These are phyloP conservation scores for Phalacrocorax carbo DNA, from an alignment of 2,113 vertebrate genomes.

Conservation along the genomic window DNA sequence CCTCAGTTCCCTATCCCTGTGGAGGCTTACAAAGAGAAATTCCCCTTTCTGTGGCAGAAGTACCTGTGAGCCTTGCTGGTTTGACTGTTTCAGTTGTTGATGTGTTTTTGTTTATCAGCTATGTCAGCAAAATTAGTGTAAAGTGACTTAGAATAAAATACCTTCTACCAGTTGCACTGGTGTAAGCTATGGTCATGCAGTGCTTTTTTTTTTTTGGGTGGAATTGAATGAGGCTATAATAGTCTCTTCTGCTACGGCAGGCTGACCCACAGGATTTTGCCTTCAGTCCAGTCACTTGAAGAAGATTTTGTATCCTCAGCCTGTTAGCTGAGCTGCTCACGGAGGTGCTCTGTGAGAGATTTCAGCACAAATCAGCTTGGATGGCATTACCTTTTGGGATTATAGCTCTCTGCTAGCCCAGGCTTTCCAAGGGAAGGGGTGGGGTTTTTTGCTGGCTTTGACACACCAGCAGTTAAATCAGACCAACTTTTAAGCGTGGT, in stretches of 20 bases:
- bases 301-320: background rate
- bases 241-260: background rate
- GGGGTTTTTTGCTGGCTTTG: background rate
- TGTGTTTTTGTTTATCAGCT: background rate
- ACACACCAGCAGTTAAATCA: background rate
- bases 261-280: background rate
- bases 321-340: background rate
- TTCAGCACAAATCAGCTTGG: background rate
- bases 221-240: background rate
- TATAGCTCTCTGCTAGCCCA: background rate
- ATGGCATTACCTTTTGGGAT: background rate
- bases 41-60: background rate
- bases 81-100: background rate
- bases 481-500: background rate
- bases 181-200: background rate
- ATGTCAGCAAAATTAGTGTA: background rate
- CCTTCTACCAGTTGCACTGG: background rate
- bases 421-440: background rate
- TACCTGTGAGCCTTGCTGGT: rapidly evolving
- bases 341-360: background rate
- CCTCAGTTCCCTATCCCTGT: background rate
- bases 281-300: background rate
- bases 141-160: background rate
- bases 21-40: background rate
- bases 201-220: background rate